phyloP scores from a whole-genome alignment of 2,888 invertebrate genomes.

The Dryobota labecula region DNA sequence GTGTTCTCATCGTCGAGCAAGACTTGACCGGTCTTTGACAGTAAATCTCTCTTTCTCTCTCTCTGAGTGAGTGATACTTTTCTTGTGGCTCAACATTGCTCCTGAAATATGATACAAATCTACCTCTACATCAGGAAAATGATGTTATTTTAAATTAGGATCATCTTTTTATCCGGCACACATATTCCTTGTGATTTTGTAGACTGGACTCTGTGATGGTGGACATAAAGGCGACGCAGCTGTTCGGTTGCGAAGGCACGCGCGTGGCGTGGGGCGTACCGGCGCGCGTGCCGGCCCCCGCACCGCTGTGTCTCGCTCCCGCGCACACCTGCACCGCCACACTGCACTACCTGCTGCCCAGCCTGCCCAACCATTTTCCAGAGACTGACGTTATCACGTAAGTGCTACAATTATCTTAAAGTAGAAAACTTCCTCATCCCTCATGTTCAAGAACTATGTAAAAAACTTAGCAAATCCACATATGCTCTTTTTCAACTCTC shows the following conservation, averaged over 20 bases:
- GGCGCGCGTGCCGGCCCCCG: conserved; percentile 37
- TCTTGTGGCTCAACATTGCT: too few relatives aligned
- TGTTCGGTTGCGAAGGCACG: conserved; percentile 69
- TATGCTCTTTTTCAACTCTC: too few relatives aligned
- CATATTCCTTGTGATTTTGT: not conserved
- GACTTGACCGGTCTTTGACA: not conserved
- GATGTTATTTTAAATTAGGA: too few relatives aligned
- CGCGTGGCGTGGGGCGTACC: conserved; percentile 64
- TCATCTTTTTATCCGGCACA: too few relatives aligned
- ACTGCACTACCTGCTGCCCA: conserved; percentile 67
- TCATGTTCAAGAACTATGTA: too few relatives aligned
- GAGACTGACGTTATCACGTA: conserved; percentile 74
- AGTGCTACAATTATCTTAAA: conserved; percentile 43
- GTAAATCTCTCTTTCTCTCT: not conserved
- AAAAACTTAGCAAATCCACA: too few relatives aligned
- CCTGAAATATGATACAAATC: too few relatives aligned
- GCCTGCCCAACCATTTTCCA: conserved; percentile 67
- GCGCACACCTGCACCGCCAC: conserved; percentile 46
- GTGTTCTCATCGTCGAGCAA: not conserved
- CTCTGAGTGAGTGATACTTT: not conserved
- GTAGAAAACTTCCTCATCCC: too few relatives aligned
- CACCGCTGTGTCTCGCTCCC: conserved; percentile 58
- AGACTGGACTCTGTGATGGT: conserved; percentile 70
- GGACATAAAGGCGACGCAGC: conserved; percentile 74
- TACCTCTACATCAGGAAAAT: too few relatives aligned